Conservation (phyloP, 2,797 vertebrate genomes). For the Uromys caudimaculatus region DNA sequence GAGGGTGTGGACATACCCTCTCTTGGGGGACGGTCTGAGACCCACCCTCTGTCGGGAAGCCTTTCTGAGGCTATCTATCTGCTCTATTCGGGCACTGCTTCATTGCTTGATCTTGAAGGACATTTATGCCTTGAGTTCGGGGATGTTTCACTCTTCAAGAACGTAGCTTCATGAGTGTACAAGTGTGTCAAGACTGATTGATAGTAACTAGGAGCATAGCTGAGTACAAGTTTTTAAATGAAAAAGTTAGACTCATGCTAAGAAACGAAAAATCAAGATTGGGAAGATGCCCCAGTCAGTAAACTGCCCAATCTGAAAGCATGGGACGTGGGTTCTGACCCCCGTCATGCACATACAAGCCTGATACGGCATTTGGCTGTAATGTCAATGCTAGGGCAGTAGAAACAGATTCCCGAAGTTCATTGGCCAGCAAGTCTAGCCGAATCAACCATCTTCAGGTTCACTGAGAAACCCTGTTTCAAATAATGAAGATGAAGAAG, state of each 20-base stretch:
- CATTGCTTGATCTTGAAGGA: neutral
- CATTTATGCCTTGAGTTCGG: neutral
- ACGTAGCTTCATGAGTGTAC: too few species aligned
- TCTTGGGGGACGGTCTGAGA: too few species aligned
- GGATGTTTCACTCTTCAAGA: neutral
- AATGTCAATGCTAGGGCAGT: neutral
- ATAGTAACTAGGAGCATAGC: neutral
- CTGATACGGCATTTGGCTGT: neutral
- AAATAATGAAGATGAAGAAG: neutral
- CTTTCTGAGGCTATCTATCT: fast-evolving
- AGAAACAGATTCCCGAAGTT: neutral
- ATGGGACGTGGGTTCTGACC: neutral
- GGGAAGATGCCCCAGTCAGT: neutral
- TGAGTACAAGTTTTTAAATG: neutral
- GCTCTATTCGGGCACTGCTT: neutral
- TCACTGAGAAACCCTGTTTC: neutral
- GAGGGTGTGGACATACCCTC: fast-evolving
- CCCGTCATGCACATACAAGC: neutral
- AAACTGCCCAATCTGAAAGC: neutral
- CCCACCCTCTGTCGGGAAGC: neutral
- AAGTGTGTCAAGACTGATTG: neutral
- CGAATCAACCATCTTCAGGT: neutral
- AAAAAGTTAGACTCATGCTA: neutral
- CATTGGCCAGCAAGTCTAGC: neutral
- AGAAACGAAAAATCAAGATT: neutral